Conservation (phyloP, 2,888 invertebrate genomes). For the Hyposoter dolosus region DNA sequence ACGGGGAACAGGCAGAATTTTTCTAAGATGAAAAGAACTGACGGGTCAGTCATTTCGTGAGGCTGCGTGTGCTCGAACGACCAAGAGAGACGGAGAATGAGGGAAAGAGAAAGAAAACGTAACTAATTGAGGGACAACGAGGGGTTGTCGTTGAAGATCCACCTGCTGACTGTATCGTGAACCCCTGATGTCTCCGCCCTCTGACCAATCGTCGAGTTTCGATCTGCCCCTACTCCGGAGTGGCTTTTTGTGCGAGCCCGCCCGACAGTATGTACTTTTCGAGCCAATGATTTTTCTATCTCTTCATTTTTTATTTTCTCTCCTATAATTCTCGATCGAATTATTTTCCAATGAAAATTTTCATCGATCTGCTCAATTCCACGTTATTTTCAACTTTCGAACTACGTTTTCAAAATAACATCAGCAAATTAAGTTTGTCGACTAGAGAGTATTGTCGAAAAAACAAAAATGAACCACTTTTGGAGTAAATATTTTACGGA, state of each 20-base stretch:
- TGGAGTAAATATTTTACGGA: neutral
- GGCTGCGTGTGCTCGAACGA: slow-evolving; percentile 16
- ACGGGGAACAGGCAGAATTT: slow-evolving; percentile 37
- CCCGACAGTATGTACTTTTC: slow-evolving; percentile 59
- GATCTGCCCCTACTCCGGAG: slow-evolving; percentile 69
- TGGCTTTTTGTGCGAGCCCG: slow-evolving; percentile 58
- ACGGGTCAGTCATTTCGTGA: slow-evolving; percentile 23
- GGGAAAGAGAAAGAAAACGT: slow-evolving; percentile 73
- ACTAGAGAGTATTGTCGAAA: neutral
- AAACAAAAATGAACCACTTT: neutral
- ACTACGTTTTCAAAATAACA: neutral
- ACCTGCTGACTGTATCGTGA: slow-evolving; percentile 78
- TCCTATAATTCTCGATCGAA: neutral
- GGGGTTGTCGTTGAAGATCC: slow-evolving; percentile 79
- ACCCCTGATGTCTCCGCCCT: slow-evolving; percentile 79
- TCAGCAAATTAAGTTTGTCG: neutral
- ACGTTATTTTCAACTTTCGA: neutral
- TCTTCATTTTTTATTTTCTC: slow-evolving; percentile 12
- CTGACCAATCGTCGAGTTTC: slow-evolving; percentile 78
- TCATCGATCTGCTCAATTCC: neutral
- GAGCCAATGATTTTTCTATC: slow-evolving; percentile 32
- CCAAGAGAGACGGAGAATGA: slow-evolving; percentile 12
- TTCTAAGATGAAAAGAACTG: slow-evolving; percentile 47
- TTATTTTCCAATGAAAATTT: slow-evolving; percentile 2
- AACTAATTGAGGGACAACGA: slow-evolving; percentile 81